A percentile compares a stretch with the other conserved stretches of the same genome.
These are phyloP conservation scores for Cheirogaleus medius DNA, from an alignment of 2,113 vertebrate species.

Conservation along the genomic window DNA sequence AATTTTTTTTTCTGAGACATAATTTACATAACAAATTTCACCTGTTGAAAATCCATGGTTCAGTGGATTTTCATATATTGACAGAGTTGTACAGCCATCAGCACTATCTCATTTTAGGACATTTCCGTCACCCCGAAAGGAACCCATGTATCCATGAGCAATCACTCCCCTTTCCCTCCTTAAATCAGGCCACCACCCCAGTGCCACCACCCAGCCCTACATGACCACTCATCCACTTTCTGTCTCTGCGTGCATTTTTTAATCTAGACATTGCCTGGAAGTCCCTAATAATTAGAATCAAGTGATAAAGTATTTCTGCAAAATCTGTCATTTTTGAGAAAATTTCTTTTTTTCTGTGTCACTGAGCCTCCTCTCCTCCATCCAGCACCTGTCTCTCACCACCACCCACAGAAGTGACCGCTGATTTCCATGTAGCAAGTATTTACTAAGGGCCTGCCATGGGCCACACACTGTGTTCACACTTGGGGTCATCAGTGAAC, in stretches of 20 bases:
- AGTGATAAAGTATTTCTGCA: constrained; percentile 16
- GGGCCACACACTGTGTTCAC: neutral
- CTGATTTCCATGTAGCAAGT: neutral
- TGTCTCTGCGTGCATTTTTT: neutral
- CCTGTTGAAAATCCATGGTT: neutral
- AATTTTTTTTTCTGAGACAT: constrained; percentile 23
- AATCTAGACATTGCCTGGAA: neutral
- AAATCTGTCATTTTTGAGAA: constrained; percentile 34
- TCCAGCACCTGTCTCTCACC: neutral
- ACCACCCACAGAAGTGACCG: neutral
- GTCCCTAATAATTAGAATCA: constrained; percentile 21
- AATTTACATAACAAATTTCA: neutral
- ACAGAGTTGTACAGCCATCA: neutral
- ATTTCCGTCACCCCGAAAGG: neutral
- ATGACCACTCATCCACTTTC: neutral
- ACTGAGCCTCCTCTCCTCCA: neutral
- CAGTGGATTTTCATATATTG: neutral
- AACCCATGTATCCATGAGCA: neutral
- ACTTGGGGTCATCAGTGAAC: neutral
- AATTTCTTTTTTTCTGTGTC: neutral
- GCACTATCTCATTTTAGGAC: neutral
- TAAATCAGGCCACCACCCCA: neutral
- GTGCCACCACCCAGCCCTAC: neutral
- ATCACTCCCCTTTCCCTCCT: neutral
- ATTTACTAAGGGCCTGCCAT: neutral